Evolutionary conservation across 2,797 vertebrate species (phyloP).

Genomic region (Muscicapa striata): DNA sequence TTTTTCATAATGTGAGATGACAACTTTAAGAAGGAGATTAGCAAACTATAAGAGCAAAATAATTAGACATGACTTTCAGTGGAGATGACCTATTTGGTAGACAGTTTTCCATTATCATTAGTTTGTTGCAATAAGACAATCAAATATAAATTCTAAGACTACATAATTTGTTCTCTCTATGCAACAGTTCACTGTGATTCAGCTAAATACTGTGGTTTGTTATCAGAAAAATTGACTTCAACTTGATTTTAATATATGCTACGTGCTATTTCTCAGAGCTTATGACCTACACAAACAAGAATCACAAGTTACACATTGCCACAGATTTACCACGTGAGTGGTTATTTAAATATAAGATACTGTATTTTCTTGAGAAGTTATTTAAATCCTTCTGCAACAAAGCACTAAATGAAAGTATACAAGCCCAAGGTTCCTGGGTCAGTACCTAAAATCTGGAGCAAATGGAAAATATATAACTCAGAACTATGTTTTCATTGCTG

Average conservation of each 20-base stretch:
- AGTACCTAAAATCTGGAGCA: background rate
- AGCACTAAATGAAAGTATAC: background rate
- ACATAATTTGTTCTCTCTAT: background rate
- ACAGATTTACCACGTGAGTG: background rate
- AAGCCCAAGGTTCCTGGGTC: background rate
- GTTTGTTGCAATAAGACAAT: background rate
- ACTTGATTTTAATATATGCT: background rate
- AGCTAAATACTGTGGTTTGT: background rate
- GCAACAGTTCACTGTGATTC: background rate
- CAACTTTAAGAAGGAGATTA: slow-evolving; percentile 11
- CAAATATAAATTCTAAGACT: background rate
- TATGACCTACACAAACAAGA: background rate
- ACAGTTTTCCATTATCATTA: background rate
- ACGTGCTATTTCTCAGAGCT: background rate
- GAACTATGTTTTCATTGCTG: background rate
- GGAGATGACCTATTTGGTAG: background rate
- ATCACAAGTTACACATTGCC: background rate
- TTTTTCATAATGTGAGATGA: slow-evolving; percentile 14
- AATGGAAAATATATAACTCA: background rate
- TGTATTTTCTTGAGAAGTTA: background rate
- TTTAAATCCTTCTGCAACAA: background rate
- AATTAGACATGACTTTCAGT: background rate
- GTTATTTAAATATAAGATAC: background rate
- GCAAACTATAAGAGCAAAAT: slow-evolving; percentile 25
- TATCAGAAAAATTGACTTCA: background rate